Base-by-base conservation (phyloP, 2,113 vertebrate genomes). In the Symphodus melops region DNA sequence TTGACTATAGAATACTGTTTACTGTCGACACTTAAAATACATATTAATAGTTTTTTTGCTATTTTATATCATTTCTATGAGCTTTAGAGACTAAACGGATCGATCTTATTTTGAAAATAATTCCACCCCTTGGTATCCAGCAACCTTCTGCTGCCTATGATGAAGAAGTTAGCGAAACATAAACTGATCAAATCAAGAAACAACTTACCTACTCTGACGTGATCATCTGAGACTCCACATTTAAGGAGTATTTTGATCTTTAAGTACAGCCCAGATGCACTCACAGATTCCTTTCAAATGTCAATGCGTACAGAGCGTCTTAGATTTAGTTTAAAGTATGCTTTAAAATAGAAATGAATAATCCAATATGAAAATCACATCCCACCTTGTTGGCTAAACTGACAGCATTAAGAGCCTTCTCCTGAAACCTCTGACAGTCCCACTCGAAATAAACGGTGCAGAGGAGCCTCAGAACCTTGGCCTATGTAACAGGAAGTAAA, bases 341-440 rank as follows among this genome's bases (percentile, higher is more conserved):
- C 1, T 71, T 57, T 2, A 56, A 33, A 56, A 71, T 49, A 21
- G n/a, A 63, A 19, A 41, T 41, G 5, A 68, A 48, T 60, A 48
- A 69, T 60, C 54, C 9, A 58, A 46, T 36, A 7, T 70, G 3
- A 20, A 57, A 74, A 77, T 56, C n/a, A 57, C 28, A 23, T 56
- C 51, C n/a, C 73, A 97, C 97, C 96, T 97, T 93, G 77, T 97
- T 99, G 72, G 97, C 97, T 89, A 97, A 86, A 77, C 1, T 91
- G 77, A 97, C 77, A 74, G 94, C 94, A 61, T 72, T 75, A 61
- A 98, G 75, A 49, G 96, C 96, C 75, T 97, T 96, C 28, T 95
- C 94, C 77, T 91, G 89, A 90, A 95, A 93, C 39, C 85, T 85
- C 54, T 59, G 90, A 82, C 86, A 90, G 62, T 96, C 94, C 95